Conservation (phyloP, 2,888 invertebrate species). For the Temnothorax ravouxi region DNA sequence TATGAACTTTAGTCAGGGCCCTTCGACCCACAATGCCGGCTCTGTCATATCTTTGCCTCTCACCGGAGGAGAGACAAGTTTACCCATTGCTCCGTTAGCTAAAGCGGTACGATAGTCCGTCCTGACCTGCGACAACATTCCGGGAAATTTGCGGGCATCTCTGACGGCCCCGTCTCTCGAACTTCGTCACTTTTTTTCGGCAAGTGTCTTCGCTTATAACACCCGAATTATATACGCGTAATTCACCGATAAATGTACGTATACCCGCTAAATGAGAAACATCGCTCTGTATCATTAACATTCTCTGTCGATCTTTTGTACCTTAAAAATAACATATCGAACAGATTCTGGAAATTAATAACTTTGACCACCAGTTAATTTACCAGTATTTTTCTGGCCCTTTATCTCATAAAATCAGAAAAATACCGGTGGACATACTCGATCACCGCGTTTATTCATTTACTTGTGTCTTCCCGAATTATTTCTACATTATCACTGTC, state of each 20-base stretch:
- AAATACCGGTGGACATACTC: not conserved
- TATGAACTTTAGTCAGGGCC: not conserved
- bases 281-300: not conserved
- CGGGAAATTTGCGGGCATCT: slow-evolving; percentile 59
- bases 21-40: slow-evolving; percentile 50
- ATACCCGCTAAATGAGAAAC: not conserved
- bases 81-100: slow-evolving; percentile 59
- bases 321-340: not conserved
- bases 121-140: slow-evolving; percentile 74
- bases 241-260: not conserved
- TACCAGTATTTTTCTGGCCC: slow-evolving; percentile 13
- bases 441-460: not conserved
- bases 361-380: not conserved
- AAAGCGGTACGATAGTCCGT: slow-evolving; percentile 42
- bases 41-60: slow-evolving; percentile 61
- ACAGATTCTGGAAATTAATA: not conserved
- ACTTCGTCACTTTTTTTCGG: slow-evolving; percentile 17
- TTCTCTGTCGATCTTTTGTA: not conserved
- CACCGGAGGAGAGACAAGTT: slow-evolving; percentile 56
- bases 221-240: not conserved
- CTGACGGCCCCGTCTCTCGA: slow-evolving; percentile 46
- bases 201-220: not conserved
- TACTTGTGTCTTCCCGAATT: not conserved
- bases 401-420: slow-evolving; percentile 1
- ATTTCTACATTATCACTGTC: not conserved